A percentile compares a stretch with the other conserved stretches of the same genome.
phyloP scores from a whole-genome alignment of 2,113 vertebrate species.

The Ancistrus triradiatus region DNA sequence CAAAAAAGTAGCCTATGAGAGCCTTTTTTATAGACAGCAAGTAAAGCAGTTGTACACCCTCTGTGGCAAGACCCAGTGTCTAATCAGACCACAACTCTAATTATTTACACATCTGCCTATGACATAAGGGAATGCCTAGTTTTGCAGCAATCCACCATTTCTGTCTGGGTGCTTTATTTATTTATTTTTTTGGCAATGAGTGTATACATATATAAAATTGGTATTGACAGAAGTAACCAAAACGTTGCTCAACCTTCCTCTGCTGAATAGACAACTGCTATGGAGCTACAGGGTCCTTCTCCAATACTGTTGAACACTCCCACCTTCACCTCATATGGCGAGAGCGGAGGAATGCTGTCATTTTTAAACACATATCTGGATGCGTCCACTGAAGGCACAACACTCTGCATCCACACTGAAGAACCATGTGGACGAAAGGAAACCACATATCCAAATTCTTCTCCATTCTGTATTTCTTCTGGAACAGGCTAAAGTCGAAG shows the following conservation, averaged over 20 bases:
- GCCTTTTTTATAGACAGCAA: too few species aligned
- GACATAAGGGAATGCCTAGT: too few species aligned
- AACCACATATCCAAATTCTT: slow-evolving; percentile 81
- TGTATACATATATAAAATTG: background rate
- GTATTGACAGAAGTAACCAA: background rate
- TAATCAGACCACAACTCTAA: too few species aligned
- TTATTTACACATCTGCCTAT: too few species aligned
- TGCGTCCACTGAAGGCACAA: slow-evolving; percentile 72
- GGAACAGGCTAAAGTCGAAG: slow-evolving; percentile 70
- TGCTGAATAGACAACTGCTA: slow-evolving; percentile 74
- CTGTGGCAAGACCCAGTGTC: too few species aligned
- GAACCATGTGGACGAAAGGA: slow-evolving; percentile 76
- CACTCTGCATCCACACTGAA: slow-evolving; percentile 75
- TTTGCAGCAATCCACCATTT: too few species aligned
- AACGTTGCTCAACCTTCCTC: slow-evolving; percentile 73
- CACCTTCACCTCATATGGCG: slow-evolving; percentile 82
- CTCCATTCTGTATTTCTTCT: slow-evolving; percentile 84
- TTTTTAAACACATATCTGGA: slow-evolving; percentile 80
- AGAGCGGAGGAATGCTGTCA: slow-evolving; percentile 74
- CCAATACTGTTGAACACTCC: slow-evolving; percentile 80
- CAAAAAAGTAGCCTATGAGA: too few species aligned
- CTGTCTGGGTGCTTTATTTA: too few species aligned
- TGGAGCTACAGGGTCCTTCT: slow-evolving; percentile 73
- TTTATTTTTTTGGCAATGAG: too few species aligned
- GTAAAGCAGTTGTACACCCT: too few species aligned